Evolutionary conservation across 2,113 vertebrate genomes (phyloP).

Genomic region (Amia ocellicauda): DNA sequence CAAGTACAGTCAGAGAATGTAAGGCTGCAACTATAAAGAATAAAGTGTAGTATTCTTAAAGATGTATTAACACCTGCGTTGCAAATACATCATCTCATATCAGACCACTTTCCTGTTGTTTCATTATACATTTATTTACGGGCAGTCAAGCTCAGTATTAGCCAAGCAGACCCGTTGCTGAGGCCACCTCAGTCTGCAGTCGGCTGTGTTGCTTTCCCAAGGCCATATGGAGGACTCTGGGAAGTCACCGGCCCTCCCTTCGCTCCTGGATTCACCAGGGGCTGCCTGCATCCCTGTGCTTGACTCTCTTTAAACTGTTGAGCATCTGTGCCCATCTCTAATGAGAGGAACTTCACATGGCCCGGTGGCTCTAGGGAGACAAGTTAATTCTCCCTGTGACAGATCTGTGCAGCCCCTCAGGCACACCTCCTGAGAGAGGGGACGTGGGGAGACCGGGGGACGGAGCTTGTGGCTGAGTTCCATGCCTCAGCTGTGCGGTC

Average conservation of each 20-base stretch:
- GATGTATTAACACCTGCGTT: no score
- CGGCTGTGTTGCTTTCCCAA: constrained; percentile 1
- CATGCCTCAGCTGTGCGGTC: constrained; percentile 22
- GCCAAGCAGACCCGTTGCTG: no score
- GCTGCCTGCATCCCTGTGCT: constrained; percentile 4
- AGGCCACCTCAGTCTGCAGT: neutral
- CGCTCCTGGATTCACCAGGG: constrained; percentile 20
- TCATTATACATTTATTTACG: no score
- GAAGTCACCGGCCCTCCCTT: constrained; percentile 11
- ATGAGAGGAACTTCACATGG: constrained; percentile 23
- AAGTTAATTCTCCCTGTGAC: constrained; percentile 9
- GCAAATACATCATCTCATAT: no score
- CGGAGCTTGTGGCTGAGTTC: constrained; percentile 29
- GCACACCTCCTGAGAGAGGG: constrained; percentile 12
- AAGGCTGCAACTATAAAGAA: no score
- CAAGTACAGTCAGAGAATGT: neutral
- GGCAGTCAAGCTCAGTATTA: no score
- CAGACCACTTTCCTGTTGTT: no score
- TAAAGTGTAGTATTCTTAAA: no score
- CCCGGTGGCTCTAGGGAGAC: constrained; percentile 4
- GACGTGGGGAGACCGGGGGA: neutral
- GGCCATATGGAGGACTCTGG: constrained; percentile 24
- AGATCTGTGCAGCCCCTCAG: constrained; percentile 8
- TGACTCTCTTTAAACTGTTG: constrained; percentile 18
- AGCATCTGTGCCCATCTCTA: constrained; percentile 21